Conservation (phyloP, 2,888 invertebrate genomes). For the Acanthosepion lycidas region DNA sequence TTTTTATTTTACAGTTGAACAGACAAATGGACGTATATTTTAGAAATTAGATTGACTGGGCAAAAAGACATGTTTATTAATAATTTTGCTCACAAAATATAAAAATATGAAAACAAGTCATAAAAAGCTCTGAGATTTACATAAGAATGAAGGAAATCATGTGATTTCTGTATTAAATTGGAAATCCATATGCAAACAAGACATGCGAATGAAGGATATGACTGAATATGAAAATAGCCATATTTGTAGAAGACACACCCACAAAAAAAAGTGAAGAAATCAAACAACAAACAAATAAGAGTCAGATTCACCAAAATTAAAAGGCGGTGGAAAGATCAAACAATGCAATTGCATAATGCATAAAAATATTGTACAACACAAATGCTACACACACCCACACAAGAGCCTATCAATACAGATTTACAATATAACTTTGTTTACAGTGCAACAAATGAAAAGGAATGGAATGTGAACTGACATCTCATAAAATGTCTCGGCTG, state of each 20-base stretch:
- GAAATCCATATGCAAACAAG: neutral
- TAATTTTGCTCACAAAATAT: neutral
- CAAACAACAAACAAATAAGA: neutral
- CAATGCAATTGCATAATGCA: neutral
- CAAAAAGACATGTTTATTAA: neutral
- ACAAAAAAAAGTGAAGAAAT: neutral
- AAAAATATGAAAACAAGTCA: neutral
- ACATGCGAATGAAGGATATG: neutral
- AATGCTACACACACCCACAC: constrained; percentile 18
- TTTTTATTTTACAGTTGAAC: neutral
- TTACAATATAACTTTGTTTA: no score
- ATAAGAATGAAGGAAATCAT: neutral
- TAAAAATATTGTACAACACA: neutral
- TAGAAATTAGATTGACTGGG: neutral
- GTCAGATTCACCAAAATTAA: neutral
- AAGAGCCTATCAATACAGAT: neutral
- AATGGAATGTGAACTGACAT: neutral
- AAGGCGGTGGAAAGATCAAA: neutral
- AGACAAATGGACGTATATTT: neutral
- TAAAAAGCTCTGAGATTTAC: neutral
- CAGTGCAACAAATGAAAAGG: neutral
- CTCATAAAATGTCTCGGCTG: neutral
- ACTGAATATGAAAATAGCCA: neutral
- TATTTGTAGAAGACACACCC: neutral
- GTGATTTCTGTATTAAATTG: neutral